Percentiles rank a stretch among this genome's conserved stretches.
phyloP scores from a whole-genome alignment of 2,113 vertebrate genomes.

The Delphinus delphis region DNA sequence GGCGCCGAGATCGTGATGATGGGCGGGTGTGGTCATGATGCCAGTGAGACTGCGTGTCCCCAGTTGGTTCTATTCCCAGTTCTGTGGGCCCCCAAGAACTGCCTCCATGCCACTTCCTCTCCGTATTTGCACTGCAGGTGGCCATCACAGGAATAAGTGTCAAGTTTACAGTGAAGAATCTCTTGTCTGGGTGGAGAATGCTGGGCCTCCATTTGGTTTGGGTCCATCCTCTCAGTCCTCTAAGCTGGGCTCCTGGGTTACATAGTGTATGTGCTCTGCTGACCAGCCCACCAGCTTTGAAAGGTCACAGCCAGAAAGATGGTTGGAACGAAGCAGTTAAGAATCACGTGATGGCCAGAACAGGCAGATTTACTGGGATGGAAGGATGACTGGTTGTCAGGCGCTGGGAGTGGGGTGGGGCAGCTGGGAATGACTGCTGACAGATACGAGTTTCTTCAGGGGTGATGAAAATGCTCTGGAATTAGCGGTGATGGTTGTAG shows the following conservation, averaged over 20 bases:
- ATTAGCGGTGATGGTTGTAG: not conserved
- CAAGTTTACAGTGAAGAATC: not conserved
- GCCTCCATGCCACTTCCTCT: rapidly evolving
- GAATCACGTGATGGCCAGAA: not conserved
- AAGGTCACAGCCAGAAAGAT: not conserved
- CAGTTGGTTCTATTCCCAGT: not conserved
- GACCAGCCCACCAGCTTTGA: not conserved
- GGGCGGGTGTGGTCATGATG: not conserved
- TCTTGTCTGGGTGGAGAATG: not conserved
- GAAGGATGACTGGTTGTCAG: not conserved
- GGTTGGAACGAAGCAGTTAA: not conserved
- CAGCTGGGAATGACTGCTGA: not conserved
- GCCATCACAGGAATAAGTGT: not conserved
- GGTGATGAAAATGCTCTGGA: not conserved
- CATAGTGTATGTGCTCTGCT: rapidly evolving
- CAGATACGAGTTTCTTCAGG: not conserved
- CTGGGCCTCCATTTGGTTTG: not conserved
- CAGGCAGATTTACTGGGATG: not conserved
- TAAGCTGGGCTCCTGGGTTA: not conserved
- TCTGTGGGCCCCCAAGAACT: not conserved
- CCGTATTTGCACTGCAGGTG: rapidly evolving
- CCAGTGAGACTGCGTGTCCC: not conserved
- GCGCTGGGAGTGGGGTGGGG: not conserved
- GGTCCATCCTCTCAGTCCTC: not conserved
- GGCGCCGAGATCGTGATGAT: rapidly evolving